These are phyloP conservation scores for Pterocles orientalis DNA, from an alignment of 2,113 vertebrate species.

Conservation along the genomic window DNA sequence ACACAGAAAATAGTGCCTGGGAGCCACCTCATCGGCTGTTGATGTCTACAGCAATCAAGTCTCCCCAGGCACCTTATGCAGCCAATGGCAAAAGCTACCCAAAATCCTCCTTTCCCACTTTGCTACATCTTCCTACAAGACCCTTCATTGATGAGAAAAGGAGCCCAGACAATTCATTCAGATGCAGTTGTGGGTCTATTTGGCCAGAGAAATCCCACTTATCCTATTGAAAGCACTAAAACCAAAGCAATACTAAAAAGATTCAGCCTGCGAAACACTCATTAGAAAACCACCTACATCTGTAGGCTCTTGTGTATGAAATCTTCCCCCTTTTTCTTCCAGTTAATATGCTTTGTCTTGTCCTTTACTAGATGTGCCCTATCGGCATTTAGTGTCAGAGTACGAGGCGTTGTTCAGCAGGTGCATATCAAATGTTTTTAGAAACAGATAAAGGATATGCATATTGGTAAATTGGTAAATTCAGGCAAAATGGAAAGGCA, in stretches of 20 bases:
- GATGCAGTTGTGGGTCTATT: background rate
- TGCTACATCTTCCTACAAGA: background rate
- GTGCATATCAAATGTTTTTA: background rate
- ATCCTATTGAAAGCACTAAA: background rate
- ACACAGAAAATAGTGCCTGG: background rate
- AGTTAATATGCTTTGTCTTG: background rate
- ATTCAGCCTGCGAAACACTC: background rate
- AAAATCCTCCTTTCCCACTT: background rate
- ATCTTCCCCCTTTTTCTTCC: background rate
- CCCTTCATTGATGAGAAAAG: background rate
- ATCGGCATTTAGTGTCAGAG: background rate
- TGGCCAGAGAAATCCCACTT: background rate
- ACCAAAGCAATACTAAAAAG: background rate
- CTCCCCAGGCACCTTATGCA: background rate
- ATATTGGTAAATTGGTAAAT: background rate
- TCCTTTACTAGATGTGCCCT: background rate
- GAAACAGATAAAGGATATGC: background rate
- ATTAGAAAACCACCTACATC: background rate
- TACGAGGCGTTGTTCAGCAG: background rate
- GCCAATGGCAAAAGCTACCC: background rate
- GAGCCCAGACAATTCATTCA: background rate
- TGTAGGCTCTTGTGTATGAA: background rate
- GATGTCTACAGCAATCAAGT: background rate
- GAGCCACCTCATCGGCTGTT: background rate
- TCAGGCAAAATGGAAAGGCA: background rate